A percentile compares a stretch with the other conserved stretches of the same genome.
Conservation (phyloP, 2,797 vertebrate species). For the Petrocephalus sullivani region DNA sequence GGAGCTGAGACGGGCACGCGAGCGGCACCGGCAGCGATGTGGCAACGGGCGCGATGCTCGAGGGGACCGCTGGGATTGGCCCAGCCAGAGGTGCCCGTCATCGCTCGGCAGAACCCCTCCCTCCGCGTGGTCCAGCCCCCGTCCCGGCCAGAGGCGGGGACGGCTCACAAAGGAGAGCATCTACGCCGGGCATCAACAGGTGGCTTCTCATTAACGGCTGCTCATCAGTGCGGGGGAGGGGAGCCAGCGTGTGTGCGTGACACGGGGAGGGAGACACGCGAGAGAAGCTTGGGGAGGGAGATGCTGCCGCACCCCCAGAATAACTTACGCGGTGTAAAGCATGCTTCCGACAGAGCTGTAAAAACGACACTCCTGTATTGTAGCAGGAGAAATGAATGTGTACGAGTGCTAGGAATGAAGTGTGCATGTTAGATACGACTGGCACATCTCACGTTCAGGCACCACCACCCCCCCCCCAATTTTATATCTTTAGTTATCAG, state of each 20-base stretch:
- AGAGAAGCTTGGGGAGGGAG: not conserved
- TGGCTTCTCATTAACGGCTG: not conserved
- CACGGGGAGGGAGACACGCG: not conserved
- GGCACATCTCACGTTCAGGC: not conserved
- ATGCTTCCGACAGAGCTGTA: not conserved
- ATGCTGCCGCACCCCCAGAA: not conserved
- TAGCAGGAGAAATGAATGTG: not conserved
- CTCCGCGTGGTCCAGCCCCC: not conserved
- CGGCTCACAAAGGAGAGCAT: not conserved
- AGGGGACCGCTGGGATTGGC: conserved; percentile 14
- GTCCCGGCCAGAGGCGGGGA: not conserved
- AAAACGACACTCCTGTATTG: not conserved
- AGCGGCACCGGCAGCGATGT: not conserved
- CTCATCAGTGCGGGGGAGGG: not conserved
- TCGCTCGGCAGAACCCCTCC: not conserved
- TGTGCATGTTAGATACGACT: not conserved
- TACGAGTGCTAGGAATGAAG: not conserved
- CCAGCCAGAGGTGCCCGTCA: conserved; percentile 11
- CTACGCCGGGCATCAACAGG: conserved; percentile 6
- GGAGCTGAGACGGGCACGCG: not conserved
- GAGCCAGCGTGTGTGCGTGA: not conserved
- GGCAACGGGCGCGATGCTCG: not conserved
- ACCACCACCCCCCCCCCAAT: not conserved
- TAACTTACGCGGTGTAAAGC: not conserved
- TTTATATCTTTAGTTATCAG: not conserved